These are phyloP conservation scores for Drosophila atripex DNA, from an alignment of 2,888 invertebrate genomes.

Conservation along the genomic window DNA sequence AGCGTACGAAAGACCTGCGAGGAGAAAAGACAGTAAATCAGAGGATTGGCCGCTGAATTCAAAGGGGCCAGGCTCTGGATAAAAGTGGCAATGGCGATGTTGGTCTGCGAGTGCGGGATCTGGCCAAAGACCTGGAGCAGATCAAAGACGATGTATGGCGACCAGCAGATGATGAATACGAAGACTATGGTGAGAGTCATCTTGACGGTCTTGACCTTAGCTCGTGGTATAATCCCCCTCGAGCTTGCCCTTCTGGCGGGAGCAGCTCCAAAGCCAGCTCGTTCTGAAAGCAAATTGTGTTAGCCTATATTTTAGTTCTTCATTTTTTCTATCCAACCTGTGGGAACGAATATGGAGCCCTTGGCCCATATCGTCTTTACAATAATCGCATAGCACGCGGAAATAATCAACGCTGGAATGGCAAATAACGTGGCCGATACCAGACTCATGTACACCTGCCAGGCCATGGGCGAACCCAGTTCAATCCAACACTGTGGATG, in stretches of 20 bases:
- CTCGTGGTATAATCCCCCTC: conserved; percentile 95
- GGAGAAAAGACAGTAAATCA: conserved; percentile 97
- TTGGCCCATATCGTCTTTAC: conserved; percentile 97
- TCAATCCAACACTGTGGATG: conserved; percentile 95
- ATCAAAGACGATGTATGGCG: conserved; percentile 96
- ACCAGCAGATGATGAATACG: conserved; percentile 97
- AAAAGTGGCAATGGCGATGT: conserved; percentile 93
- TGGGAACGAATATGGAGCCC: conserved; percentile 82
- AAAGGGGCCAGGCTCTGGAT: conserved; percentile 95
- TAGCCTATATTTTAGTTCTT: background rate
- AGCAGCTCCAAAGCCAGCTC: conserved; percentile 82
- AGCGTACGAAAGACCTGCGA: conserved; percentile 93
- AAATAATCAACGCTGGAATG: conserved; percentile 93
- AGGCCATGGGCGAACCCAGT: conserved; percentile 88
- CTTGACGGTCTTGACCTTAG: conserved; percentile 98
- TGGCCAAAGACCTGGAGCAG: conserved; percentile 94
- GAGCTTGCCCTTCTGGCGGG: conserved; percentile 92
- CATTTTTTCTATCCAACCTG: conserved; percentile 63
- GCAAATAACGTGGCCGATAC: conserved; percentile 93
- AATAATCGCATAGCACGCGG: conserved; percentile 95
- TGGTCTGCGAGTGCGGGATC: conserved; percentile 91
- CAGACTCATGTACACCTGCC: conserved; percentile 95
- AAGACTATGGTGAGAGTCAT: conserved; percentile 99
- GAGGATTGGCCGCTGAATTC: conserved; percentile 96
- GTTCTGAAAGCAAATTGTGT: conserved; percentile 55